These are phyloP conservation scores for Drosophila takahashii DNA, from an alignment of 1,140 invertebrate species.

Conservation along the genomic window DNA sequence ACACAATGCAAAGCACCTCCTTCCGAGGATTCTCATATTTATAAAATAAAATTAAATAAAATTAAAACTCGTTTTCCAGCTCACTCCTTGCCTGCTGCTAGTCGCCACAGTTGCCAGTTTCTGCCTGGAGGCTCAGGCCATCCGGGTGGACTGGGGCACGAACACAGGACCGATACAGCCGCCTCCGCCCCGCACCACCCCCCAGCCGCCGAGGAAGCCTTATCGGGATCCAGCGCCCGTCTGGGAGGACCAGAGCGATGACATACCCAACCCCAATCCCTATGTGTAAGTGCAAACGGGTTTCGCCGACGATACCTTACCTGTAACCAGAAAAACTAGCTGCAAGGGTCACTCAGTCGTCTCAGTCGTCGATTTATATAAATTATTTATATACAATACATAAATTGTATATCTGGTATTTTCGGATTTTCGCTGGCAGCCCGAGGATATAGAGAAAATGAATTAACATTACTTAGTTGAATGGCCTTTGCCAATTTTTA, in stretches of 20 bases:
- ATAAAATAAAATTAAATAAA: background rate
- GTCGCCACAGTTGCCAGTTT: constrained; percentile 67
- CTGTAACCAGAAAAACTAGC: constrained; percentile 27
- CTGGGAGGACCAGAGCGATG: constrained; percentile 86
- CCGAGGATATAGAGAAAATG: background rate
- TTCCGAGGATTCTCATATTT: constrained; percentile 11
- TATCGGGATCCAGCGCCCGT: constrained; percentile 86
- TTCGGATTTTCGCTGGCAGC: background rate
- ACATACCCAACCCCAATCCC: constrained; percentile 87
- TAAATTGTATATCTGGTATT: constrained; percentile 4
- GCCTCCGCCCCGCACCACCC: constrained; percentile 85
- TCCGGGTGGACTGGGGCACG: constrained; percentile 85
- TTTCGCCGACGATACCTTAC: background rate
- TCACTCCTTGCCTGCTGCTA: constrained; percentile 73
- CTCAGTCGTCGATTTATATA: background rate
- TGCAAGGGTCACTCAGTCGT: constrained; percentile 6
- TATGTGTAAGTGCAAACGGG: constrained; percentile 85
- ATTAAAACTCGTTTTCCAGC: constrained; percentile 43
- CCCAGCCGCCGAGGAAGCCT: constrained; percentile 84
- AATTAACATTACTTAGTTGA: background rate
- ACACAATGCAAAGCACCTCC: constrained; percentile 38
- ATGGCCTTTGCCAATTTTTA: background rate
- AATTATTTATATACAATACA: constrained; percentile 10
- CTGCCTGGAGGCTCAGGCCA: constrained; percentile 59
- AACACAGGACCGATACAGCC: constrained; percentile 86